Evolutionary conservation across 2,113 vertebrate genomes (phyloP), one percentile per base, ranked within the genome.

Genomic region (Python bivittatus): DNA sequence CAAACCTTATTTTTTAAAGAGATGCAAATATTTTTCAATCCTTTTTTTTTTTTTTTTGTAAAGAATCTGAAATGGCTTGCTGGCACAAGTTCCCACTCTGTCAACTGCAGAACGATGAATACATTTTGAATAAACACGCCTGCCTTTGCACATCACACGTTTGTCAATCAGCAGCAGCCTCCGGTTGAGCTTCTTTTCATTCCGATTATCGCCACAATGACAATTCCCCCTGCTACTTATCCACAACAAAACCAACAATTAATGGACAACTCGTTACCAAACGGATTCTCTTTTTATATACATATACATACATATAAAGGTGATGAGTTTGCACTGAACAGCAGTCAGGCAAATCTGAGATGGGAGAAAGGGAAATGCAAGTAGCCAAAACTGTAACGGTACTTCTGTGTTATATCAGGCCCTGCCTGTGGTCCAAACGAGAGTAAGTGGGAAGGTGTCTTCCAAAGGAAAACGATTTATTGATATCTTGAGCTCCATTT

Each of bases 311-410:
- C 72, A 89, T 92, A 93, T 83, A 56, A 96, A 96, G 95, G 91
- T 38, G 94, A 90, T 89, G 64, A 58, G 94, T 87, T 91, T 95
- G 93, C 94, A 92, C 94, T 95, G 90, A 92, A 88, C 6, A 96
- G 53, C 94, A 57, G 87, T 68, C 0, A 12, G 54, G 60, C 61
- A 17, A 94, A 92, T 89, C 93, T 48, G 92, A n/a, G 86, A 84
- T 29, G 61, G 84, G n/a, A 86, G 54, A 25, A 58, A n/a, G 20
- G 89, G 64, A 84, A 25, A 85, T 6, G 22, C 38, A 27, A 44
- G 58, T 52, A 25, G 44, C 3, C 22, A 2, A 38, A 57, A 20
- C 15, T 11, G 48, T 48, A 27, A n/a, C 1, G 15, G 64, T 42
- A 42, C 25, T 58, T 38, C 22, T 23, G 61, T 6, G 33, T 10